Evolutionary conservation across 2,888 invertebrate genomes (phyloP).

Genomic region (Cordylochernes scorpioides): DNA sequence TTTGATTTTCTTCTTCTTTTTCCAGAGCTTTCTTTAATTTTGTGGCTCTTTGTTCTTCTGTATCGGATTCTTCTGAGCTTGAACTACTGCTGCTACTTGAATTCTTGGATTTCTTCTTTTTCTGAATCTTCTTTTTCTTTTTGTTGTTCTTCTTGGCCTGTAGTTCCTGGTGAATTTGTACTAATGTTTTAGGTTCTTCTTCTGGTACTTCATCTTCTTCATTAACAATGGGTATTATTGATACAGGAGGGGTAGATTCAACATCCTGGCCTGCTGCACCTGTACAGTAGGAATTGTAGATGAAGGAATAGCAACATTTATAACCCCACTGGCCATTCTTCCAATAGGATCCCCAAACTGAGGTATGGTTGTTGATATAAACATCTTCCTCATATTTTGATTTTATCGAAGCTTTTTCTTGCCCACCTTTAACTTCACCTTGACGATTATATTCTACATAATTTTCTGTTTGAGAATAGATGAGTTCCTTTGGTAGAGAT

Average conservation of each 20-base stretch:
- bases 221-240: no score
- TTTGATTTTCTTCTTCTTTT: constrained; percentile 10
- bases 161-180: no score
- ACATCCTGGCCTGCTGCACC: constrained; percentile 26
- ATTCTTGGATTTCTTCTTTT: no score
- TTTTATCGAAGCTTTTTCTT: constrained; percentile 56
- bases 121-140: no score
- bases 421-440: constrained; percentile 51
- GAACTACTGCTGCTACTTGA: no score
- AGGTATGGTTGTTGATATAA: constrained; percentile 67
- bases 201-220: no score
- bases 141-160: no score
- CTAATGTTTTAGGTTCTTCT: no score
- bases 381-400: constrained; percentile 84
- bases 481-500: constrained; percentile 57
- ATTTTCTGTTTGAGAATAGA: constrained; percentile 53
- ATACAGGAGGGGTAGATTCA: no score
- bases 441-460: constrained; percentile 50
- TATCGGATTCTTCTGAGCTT: no score
- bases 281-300: constrained; percentile 60
- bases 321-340: constrained; percentile 76
- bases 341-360: constrained; percentile 93
- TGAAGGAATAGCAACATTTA: constrained; percentile 72
- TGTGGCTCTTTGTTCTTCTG: no score
- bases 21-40: constrained; percentile 11